Conservation (phyloP, 2,113 vertebrate genomes). For the Pteropus alecto region DNA sequence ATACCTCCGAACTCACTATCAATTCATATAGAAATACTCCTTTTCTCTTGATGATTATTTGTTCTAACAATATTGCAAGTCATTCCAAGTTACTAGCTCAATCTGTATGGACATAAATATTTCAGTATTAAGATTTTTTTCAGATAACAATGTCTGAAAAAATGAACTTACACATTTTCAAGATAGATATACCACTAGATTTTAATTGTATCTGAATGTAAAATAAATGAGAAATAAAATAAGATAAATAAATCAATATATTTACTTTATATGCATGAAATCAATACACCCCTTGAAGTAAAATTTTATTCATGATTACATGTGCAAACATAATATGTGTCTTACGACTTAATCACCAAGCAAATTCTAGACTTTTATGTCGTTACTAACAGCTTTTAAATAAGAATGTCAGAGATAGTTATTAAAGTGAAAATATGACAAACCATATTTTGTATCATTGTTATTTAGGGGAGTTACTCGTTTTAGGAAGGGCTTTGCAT, state of each 20-base stretch:
- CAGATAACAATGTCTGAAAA: background rate
- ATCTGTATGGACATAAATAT: background rate
- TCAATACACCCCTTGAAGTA: background rate
- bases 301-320: background rate
- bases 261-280: background rate
- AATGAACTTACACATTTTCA: background rate
- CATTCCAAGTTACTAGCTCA: background rate
- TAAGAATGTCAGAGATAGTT: background rate
- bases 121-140: background rate
- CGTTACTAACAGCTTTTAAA: background rate
- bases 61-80: conserved; percentile 28
- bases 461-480: background rate
- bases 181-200: background rate
- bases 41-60: conserved; percentile 64
- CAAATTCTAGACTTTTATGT: background rate
- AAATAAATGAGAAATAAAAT: background rate
- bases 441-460: background rate
- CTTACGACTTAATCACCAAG: background rate
- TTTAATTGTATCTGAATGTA: background rate
- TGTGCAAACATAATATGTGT: background rate
- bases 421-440: background rate
- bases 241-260: background rate
- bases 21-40: background rate
- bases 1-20: conserved; percentile 61
- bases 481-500: background rate